Evolutionary conservation across 2,113 vertebrate species (phyloP), one percentile per base, ranked within the genome.

Genomic region (Brevimyrus niger): DNA sequence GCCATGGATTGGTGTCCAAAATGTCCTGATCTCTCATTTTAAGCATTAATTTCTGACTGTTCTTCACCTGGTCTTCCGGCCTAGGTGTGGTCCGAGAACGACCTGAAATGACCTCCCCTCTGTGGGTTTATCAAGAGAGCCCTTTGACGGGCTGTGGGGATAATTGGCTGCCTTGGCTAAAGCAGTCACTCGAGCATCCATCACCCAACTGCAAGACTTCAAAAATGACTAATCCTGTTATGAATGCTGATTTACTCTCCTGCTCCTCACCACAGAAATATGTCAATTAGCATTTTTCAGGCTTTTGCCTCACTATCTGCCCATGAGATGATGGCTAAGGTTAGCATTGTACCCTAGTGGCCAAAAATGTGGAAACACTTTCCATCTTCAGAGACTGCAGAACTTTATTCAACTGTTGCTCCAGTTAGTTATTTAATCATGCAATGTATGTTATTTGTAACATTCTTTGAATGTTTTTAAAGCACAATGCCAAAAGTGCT

Each of bases 181-280:
- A 11, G 46, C 88, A 13, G 21, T 44, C 88, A 27, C 31, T 42
- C 35, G 11, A 65, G 15, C 38, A 61, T 21, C 86, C 31, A 19
- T 42, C 58, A 46, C 42, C 55, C 42, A 27, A 69, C 42, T 44
- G n/a, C 87, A 46, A 23, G 48, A 31, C 31, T 80, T 42, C 35
- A 42, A 80, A 80, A 80, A 35, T 42, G 87, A 19, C 87, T 65
- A 69, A 73, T 65, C 61, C 44, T 88, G 44, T 46, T 69, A 88
- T 42, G n/a, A 73, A 48, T 21, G 7, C 42, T 48, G 61, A 44
- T n/a, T 73, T n/a, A 13, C 5, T 69, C 23, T 61, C 23, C 87
- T n/a, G n/a, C 58, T 27, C 19, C n/a, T 13, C 86, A 69, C 35
- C 35, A 35, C 19, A 83, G 73, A 82, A n/a, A 23, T 84, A 21